Percentiles rank a stretch among this genome's conserved stretches.
These are phyloP conservation scores for Eumacrocentrus americanus DNA, from an alignment of 2,888 invertebrate genomes.

Conservation along the genomic window DNA sequence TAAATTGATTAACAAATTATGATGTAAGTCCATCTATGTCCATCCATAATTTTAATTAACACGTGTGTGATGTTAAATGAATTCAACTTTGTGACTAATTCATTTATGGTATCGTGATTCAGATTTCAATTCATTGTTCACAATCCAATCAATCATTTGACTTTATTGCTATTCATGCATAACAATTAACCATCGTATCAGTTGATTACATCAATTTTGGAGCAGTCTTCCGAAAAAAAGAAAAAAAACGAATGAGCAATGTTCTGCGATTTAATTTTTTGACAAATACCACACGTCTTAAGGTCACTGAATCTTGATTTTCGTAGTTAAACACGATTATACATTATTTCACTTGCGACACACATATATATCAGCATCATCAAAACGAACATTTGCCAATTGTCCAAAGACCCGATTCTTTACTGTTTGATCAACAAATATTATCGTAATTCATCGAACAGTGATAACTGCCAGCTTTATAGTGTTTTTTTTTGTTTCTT, in stretches of 20 bases:
- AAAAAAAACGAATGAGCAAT: neutral
- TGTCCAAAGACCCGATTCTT: neutral
- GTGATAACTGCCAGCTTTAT: constrained; percentile 1
- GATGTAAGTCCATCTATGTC: too few relatives aligned
- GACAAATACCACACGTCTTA: neutral
- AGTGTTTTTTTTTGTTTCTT: neutral
- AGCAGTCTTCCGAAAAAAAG: neutral
- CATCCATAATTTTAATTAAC: too few relatives aligned
- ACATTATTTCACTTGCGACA: neutral
- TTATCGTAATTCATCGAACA: neutral
- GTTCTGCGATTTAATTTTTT: neutral
- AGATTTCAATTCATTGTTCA: neutral
- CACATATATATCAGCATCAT: too few relatives aligned
- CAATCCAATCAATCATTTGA: neutral
- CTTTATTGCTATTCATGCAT: neutral
- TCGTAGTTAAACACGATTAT: neutral
- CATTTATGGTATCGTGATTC: neutral
- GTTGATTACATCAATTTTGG: neutral
- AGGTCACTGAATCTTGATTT: neutral
- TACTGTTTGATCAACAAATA: neutral
- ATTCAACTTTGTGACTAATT: too few relatives aligned
- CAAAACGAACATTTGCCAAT: neutral
- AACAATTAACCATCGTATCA: neutral
- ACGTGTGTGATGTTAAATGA: too few relatives aligned
- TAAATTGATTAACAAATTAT: too few relatives aligned